phyloP scores from a whole-genome alignment of 2,113 vertebrate genomes.

The Chelonoidis abingdonii region DNA sequence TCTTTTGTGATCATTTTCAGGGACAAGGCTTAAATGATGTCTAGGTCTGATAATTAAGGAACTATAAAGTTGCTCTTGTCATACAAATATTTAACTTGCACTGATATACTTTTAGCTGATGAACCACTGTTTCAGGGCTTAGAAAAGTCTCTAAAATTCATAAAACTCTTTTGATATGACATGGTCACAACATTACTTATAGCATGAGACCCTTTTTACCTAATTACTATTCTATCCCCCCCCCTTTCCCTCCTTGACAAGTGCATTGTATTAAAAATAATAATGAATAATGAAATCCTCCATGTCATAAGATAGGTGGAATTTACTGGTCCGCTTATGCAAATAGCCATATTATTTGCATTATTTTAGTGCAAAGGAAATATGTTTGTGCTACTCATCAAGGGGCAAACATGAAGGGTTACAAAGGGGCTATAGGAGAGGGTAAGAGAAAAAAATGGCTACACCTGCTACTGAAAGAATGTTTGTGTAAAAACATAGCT shows the following conservation, averaged over 20 bases:
- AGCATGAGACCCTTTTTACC: conserved; percentile 10
- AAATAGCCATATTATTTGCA: not conserved
- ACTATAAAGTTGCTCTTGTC: conserved; percentile 48
- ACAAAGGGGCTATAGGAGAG: not conserved
- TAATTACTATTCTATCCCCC: not conserved
- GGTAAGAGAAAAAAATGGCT: not conserved
- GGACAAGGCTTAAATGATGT: conserved; percentile 46
- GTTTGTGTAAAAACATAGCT: not conserved
- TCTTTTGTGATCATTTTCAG: conserved; percentile 55
- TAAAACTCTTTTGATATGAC: not conserved
- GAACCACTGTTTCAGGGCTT: not conserved
- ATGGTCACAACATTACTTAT: not conserved
- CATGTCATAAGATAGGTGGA: not conserved
- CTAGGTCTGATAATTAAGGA: conserved; percentile 63
- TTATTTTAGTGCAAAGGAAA: not conserved
- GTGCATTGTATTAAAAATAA: not conserved
- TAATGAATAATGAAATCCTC: not conserved
- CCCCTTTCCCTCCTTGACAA: not conserved
- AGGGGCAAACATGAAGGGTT: not conserved
- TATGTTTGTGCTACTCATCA: not conserved
- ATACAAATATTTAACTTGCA: conserved; percentile 68
- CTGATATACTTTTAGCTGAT: conserved; percentile 50
- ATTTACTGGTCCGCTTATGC: not conserved
- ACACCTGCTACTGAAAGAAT: not conserved
- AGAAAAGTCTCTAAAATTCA: conserved; percentile 40